Evolutionary conservation across 2,888 invertebrate species (phyloP), one percentile per base, ranked within the genome.

Genomic region (Conus canariensis): DNA sequence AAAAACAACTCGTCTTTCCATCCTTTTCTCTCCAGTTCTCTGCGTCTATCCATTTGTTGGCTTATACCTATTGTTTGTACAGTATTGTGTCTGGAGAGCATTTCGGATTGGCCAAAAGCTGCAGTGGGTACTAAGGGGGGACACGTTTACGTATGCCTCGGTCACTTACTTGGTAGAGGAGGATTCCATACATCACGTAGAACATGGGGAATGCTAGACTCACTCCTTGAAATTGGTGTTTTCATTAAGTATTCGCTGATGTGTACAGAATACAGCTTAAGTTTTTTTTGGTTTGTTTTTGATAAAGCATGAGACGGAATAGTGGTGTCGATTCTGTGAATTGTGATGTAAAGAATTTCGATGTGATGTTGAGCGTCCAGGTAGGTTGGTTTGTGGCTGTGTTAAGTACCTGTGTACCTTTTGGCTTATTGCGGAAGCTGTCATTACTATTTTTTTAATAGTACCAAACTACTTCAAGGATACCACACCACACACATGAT

Each of bases 51-150:
- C 25, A 90, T 67, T 85, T 91, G 85, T 90, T 90, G 89, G 92
- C 92, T 92, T 92, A 88, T 91, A 92, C 91, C 91, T 92, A 80
- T 22, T 83, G 45, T 91, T 90, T 93, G 92, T 93, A 92, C 92
- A 92, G 74, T 56, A 67, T 10, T 64, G 67, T 70, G 86, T 45
- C 74, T 59, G 88, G 80, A 83, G 82, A 83, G 82, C 45, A 85
- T 91, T 91, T 88, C 88, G 89, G 74, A 70, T 74, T 58, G 19
- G 91, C 91, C 90, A 90, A 90, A 91, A 91, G 90, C 74, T 89
- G 59, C 89, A 56, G 25, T 74, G 85, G 89, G 83, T 89, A 89
- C 89, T 85, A 60, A 67, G 25, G 56, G 82, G 77, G 60, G 16
- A 58, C 8, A 6, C 12, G 56, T 22, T 14, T 85, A 8, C 6